Evolutionary conservation across 2,888 invertebrate genomes (phyloP), one percentile per base, ranked within the genome.

Genomic region (Lithophane ornitopus): DNA sequence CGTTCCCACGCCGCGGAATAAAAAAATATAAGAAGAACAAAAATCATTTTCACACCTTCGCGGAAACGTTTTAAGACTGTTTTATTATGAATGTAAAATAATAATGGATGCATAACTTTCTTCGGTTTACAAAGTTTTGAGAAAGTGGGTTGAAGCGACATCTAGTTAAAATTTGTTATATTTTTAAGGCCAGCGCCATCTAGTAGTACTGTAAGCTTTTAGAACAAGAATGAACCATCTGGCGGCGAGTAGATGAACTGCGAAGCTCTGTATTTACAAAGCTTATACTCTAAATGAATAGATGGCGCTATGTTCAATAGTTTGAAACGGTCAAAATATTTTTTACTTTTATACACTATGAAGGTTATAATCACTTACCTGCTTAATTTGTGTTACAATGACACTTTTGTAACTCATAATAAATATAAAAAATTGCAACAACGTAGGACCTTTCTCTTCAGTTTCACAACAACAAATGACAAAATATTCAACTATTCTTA

Each of bases 11-110:
- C 90, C 91, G 90, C 87, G 82, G 88, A 89, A 82, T 87, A 86
- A 89, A 90, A 90, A 88, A 91, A 90, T 62, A 89, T 86, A 91
- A 89, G 89, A 92, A 93, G 92, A 94, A 95, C 94, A 93, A 94
- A 95, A 95, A 95, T 95, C 83, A 95, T 95, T 96, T 96, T 96
- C 95, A 96, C 96, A 96, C 96, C 96, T 96, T 94, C 94, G 93
- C 93, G 92, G 94, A 94, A 94, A 94, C 94, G 92, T 92, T 93
- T 93, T 92, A 91, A 91, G 89, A 91, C 89, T 91, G 89, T 94
- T 95, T 95, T 95, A 94, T 94, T 94, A 93, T 91, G 92, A 92
- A 91, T 94, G 93, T 95, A 94, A 95, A 95, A 93, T 95, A 94
- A 94, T 94, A 93, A 95, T 94, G 92, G 91, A 92, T 89, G 89